A percentile compares a stretch with the other conserved stretches of the same genome.
Conservation (phyloP, 37 sponge, comb jelly and placozoan genomes). For the Haliclona indistincta region DNA sequence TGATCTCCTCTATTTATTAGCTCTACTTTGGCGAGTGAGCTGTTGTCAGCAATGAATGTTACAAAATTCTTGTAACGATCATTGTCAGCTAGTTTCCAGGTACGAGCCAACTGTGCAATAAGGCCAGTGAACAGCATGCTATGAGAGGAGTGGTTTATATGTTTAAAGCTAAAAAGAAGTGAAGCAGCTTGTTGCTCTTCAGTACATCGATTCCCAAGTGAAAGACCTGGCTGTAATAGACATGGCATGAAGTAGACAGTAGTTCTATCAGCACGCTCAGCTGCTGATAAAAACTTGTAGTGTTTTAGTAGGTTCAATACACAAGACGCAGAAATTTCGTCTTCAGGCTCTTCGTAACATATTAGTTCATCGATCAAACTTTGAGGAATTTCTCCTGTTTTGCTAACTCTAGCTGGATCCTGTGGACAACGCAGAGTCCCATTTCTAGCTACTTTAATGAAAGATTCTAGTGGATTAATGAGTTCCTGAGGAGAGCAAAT, state of each 20-base stretch:
- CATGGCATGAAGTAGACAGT: neutral
- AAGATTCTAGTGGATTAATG: neutral
- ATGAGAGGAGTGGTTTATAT: neutral
- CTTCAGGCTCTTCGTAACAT: neutral
- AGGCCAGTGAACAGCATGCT: neutral
- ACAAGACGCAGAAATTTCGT: neutral
- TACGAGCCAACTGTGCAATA: neutral
- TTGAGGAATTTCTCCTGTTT: neutral
- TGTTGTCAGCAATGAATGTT: neutral
- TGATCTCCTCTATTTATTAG: too few species aligned
- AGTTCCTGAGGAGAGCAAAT: neutral
- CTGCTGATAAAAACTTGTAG: neutral
- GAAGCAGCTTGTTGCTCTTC: neutral
- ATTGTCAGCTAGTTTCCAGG: neutral
- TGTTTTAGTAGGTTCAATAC: neutral
- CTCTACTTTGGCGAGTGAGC: neutral
- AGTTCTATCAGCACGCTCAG: neutral
- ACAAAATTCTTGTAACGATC: neutral
- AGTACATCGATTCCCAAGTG: too few species aligned
- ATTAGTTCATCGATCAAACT: neutral
- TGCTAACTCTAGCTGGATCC: neutral
- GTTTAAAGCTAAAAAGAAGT: neutral
- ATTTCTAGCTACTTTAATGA: neutral
- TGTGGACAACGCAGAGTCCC: neutral
- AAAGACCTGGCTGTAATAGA: neutral